phyloP scores from a whole-genome alignment of 2,113 vertebrate genomes.

The Pachyramphus minor region DNA sequence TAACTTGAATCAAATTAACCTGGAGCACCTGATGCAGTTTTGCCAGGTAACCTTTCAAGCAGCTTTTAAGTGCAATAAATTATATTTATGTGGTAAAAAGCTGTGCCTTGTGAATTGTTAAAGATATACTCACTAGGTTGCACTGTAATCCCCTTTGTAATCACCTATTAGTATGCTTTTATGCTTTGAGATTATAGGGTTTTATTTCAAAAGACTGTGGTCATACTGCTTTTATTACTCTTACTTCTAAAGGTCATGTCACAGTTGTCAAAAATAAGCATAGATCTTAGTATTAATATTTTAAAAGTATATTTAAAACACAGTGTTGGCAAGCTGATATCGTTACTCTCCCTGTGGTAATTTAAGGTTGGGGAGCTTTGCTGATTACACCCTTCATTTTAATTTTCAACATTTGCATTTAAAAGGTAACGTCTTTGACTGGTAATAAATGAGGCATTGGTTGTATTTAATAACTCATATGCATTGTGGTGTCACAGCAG shows the following conservation, averaged over 20 bases:
- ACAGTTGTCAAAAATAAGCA: constrained; percentile 33
- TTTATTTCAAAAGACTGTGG: constrained; percentile 51
- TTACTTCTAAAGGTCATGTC: constrained; percentile 20
- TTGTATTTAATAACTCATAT: constrained; percentile 72
- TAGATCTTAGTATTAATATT: constrained; percentile 6
- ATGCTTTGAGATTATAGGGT: constrained; percentile 49
- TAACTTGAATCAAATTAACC: constrained; percentile 20
- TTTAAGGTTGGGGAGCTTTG: constrained; percentile 36
- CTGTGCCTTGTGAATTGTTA: neutral
- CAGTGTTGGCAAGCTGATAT: neutral
- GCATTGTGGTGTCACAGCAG: constrained; percentile 70
- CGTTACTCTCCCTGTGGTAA: constrained; percentile 49
- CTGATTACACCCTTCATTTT: constrained; percentile 62
- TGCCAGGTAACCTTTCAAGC: constrained; percentile 6
- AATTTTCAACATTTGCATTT: constrained; percentile 59
- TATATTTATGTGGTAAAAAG: constrained; percentile 14
- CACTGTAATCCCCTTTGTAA: constrained; percentile 41
- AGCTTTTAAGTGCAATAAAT: constrained; percentile 22
- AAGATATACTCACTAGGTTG: constrained; percentile 3
- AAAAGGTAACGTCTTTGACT: constrained; percentile 53
- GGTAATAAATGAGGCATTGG: constrained; percentile 60
- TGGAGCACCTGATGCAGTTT: neutral
- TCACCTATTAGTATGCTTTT: constrained; percentile 6
- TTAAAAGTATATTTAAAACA: constrained; percentile 27
- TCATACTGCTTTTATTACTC: constrained; percentile 42